Evolutionary conservation across 1,140 invertebrate species (phyloP).

Genomic region (Drosophila tropicalis): DNA sequence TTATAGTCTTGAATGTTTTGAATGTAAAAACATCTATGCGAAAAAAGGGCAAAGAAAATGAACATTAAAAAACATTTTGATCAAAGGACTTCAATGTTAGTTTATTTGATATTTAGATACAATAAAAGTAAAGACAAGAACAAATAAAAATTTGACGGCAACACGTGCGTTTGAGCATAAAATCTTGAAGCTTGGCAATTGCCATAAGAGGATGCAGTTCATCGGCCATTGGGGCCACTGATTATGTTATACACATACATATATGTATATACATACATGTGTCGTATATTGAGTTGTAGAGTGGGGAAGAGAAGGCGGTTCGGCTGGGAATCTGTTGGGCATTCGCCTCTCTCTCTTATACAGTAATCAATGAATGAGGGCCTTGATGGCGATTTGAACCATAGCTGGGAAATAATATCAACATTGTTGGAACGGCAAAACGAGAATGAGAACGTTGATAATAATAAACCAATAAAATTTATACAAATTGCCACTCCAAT

Average conservation of each 20-base stretch:
- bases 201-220: conserved; percentile 44
- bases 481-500: conserved; percentile 72
- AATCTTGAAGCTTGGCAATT: not conserved
- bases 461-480: conserved; percentile 77
- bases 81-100: too few species aligned
- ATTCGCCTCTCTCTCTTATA: conserved; percentile 8
- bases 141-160: not conserved
- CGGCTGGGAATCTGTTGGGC: not conserved
- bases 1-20: too few species aligned
- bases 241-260: conserved; percentile 8
- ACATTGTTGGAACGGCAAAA: not conserved
- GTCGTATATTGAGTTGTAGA: not conserved
- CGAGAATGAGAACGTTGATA: conserved; percentile 40
- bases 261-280: not conserved
- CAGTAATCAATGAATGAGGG: conserved; percentile 20
- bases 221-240: conserved; percentile 36
- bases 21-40: too few species aligned
- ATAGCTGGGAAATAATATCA: conserved; percentile 11
- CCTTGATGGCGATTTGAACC: conserved; percentile 3
- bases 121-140: too few species aligned
- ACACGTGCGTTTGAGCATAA: conserved; percentile 10
- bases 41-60: too few species aligned
- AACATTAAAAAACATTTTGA: too few species aligned
- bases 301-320: not conserved
- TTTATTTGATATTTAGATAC: too few species aligned